Percentiles rank a stretch among this genome's conserved stretches.
Conservation (phyloP, 2,888 invertebrate species). For the Heteromyza rotundicornis region DNA sequence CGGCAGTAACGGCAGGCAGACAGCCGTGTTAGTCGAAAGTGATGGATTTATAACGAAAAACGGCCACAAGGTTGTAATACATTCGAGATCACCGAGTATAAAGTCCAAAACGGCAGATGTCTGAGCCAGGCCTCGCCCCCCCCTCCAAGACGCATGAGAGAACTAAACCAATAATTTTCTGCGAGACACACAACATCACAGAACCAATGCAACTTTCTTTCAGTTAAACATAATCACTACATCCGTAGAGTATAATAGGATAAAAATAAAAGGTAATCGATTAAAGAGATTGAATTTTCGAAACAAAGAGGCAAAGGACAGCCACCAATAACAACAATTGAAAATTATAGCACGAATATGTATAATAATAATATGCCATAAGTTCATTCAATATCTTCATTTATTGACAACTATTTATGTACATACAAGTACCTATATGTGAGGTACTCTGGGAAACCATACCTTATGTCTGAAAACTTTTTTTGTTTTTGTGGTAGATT, state of each 20-base stretch:
- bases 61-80: slow-evolving; percentile 89
- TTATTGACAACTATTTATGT: no score
- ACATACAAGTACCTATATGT: no score
- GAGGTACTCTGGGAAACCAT: no score
- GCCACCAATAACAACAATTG: not conserved
- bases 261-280: not conserved
- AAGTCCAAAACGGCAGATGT: slow-evolving; percentile 85
- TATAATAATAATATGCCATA: no score
- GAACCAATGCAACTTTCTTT: slow-evolving; percentile 26
- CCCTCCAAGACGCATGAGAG: slow-evolving; percentile 68
- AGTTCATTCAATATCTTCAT: no score
- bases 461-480: no score
- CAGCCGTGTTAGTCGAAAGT: slow-evolving; percentile 84
- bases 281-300: no score
- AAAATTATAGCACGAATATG: not conserved
- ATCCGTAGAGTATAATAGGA: not conserved
- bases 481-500: no score
- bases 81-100: slow-evolving; percentile 83
- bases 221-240: slow-evolving; percentile 16
- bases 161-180: slow-evolving; percentile 48
- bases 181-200: slow-evolving; percentile 38
- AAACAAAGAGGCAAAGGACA: no score
- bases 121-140: slow-evolving; percentile 80
- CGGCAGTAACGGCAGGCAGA: slow-evolving; percentile 67
- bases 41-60: slow-evolving; percentile 85